Percentiles rank a stretch among this genome's conserved stretches.
Conservation (phyloP, 2,888 invertebrate species). For the Leucoma salicis region DNA sequence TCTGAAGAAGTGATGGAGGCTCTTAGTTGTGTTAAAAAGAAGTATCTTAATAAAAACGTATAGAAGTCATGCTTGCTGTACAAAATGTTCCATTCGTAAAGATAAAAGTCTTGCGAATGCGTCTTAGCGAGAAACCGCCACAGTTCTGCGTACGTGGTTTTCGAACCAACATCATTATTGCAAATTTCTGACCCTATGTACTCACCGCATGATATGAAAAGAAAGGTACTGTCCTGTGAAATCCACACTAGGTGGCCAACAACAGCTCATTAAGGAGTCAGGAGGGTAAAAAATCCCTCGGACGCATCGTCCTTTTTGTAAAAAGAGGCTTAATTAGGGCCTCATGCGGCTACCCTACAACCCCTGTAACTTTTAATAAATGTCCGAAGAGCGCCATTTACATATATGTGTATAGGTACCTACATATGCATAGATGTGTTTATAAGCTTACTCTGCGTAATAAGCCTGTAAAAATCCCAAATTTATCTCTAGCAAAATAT, state of each 20-base stretch:
- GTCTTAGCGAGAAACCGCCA: conserved; percentile 8
- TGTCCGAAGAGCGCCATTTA: conserved; percentile 70
- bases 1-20: too few relatives aligned
- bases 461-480: too few relatives aligned
- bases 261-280: conserved; percentile 79
- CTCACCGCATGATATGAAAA: conserved; percentile 60
- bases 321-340: conserved; percentile 81
- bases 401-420: conserved; percentile 36
- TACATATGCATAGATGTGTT: conserved; percentile 9
- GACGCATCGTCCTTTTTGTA: conserved; percentile 69
- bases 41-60: too few relatives aligned
- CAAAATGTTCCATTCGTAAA: too few relatives aligned
- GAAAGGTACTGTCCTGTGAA: conserved; percentile 60
- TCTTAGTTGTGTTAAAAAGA: too few relatives aligned
- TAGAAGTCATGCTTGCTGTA: too few relatives aligned
- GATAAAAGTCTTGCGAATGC: too few relatives aligned
- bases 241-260: conserved; percentile 69
- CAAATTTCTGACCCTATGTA: conserved; percentile 41
- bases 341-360: conserved; percentile 78
- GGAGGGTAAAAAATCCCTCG: conserved; percentile 73
- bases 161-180: conserved; percentile 42
- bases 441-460: too few relatives aligned
- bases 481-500: too few relatives aligned
- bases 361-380: conserved; percentile 83
- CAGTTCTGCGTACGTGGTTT: conserved; percentile 13